These are phyloP conservation scores for Diloba caeruleocephala DNA, from an alignment of 2,888 invertebrate species.

Conservation along the genomic window DNA sequence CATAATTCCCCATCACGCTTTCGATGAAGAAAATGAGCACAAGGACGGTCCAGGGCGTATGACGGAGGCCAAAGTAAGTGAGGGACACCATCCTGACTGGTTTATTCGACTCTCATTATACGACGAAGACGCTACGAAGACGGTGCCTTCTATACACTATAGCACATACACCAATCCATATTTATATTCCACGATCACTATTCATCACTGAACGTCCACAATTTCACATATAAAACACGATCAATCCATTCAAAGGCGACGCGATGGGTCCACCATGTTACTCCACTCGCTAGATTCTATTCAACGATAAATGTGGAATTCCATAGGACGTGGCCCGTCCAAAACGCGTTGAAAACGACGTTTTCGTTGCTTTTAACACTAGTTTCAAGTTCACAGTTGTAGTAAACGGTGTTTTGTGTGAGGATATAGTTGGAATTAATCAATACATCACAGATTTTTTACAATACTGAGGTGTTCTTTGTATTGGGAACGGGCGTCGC, in stretches of 20 bases:
- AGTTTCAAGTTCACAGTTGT: slow-evolving; percentile 58
- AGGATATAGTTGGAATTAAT: slow-evolving; percentile 85
- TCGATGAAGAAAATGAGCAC: slow-evolving; percentile 90
- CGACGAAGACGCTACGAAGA: slow-evolving; percentile 61
- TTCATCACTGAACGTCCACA: slow-evolving; percentile 62
- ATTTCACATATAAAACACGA: slow-evolving; percentile 79
- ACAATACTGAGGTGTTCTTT: slow-evolving; percentile 87
- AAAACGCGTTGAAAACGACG: slow-evolving; percentile 72
- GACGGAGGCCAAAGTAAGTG: slow-evolving; percentile 81
- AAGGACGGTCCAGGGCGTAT: slow-evolving; percentile 86
- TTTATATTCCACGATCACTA: slow-evolving; percentile 62
- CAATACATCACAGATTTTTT: slow-evolving; percentile 89
- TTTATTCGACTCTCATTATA: slow-evolving; percentile 77
- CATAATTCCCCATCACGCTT: slow-evolving; percentile 92
- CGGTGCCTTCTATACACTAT: slow-evolving; percentile 49
- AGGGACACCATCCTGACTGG: slow-evolving; percentile 84
- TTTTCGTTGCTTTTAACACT: slow-evolving; percentile 62
- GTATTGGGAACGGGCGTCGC: slow-evolving; percentile 81
- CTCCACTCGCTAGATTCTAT: slow-evolving; percentile 84
- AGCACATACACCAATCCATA: slow-evolving; percentile 81
- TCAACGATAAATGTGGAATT: slow-evolving; percentile 89
- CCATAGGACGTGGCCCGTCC: slow-evolving; percentile 84
- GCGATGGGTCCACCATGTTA: slow-evolving; percentile 86
- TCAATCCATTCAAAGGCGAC: slow-evolving; percentile 78
- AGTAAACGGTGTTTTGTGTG: slow-evolving; percentile 67